phyloP scores from a whole-genome alignment of 2,113 vertebrate species.

The Patagioenas fasciata region DNA sequence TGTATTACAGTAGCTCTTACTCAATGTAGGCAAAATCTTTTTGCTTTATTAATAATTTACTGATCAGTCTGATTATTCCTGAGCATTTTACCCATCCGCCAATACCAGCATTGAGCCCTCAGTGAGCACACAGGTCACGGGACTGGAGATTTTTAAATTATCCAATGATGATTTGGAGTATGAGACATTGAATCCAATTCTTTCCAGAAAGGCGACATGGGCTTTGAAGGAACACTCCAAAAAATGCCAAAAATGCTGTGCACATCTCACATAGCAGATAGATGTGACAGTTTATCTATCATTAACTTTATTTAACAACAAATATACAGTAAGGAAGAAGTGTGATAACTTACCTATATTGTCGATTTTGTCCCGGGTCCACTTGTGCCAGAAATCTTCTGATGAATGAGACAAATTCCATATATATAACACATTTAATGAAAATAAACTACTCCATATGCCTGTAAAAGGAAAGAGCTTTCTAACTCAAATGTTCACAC shows the following conservation, averaged over 20 bases:
- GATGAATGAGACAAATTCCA: constrained; percentile 76
- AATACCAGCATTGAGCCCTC: not conserved
- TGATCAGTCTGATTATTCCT: not conserved
- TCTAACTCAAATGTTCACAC: not conserved
- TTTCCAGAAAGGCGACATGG: not conserved
- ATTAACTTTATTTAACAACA: not conserved
- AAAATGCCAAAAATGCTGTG: not conserved
- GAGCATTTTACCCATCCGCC: not conserved
- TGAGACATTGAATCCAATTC: not conserved
- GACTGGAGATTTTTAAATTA: not conserved
- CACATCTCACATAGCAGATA: not conserved
- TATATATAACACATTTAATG: constrained; percentile 78
- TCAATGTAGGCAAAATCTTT: not conserved
- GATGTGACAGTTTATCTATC: not conserved
- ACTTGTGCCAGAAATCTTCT: constrained; percentile 79
- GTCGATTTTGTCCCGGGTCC: constrained; percentile 70
- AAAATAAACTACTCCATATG: constrained; percentile 82
- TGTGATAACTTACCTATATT: constrained; percentile 70
- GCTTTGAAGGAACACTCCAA: not conserved
- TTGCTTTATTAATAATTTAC: not conserved
- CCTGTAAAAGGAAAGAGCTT: constrained; percentile 60
- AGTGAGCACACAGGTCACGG: not conserved
- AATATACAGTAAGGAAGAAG: not conserved
- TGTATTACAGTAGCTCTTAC: not conserved
- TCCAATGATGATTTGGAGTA: not conserved